Evolutionary conservation across 2,797 vertebrate genomes (phyloP).

Genomic region (Acridotheres tristis): DNA sequence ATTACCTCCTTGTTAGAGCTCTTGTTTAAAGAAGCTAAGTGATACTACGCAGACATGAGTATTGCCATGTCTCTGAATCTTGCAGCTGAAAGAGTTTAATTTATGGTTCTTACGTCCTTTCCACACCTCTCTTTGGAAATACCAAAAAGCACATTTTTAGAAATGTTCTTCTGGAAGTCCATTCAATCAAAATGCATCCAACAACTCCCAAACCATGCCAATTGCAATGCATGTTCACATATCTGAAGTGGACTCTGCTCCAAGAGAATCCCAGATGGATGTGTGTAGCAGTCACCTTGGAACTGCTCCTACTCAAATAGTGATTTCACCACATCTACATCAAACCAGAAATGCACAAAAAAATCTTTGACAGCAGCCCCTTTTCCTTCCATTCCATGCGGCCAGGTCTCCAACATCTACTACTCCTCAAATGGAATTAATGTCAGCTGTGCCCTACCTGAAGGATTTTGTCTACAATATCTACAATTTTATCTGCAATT

Average conservation of each 20-base stretch:
- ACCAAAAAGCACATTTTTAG: accelerated
- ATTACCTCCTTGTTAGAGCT: conserved; percentile 34
- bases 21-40: conserved; percentile 39
- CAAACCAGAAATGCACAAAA: background rate
- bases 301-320: background rate
- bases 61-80: background rate
- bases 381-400: background rate
- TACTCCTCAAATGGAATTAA: background rate
- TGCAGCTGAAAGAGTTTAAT: background rate
- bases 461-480: background rate
- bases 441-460: background rate
- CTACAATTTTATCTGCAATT: background rate
- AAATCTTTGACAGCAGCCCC: background rate
- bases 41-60: background rate
- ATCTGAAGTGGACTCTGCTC: background rate
- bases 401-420: background rate
- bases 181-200: background rate
- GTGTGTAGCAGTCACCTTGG: accelerated
- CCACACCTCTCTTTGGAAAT: background rate
- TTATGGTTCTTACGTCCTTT: background rate
- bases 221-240: accelerated
- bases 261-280: background rate
- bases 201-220: accelerated
- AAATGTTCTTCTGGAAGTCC: background rate
- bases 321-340: background rate